Evolutionary conservation across 2,797 vertebrate species (phyloP).

Genomic region (Ctenopoma multispine): DNA sequence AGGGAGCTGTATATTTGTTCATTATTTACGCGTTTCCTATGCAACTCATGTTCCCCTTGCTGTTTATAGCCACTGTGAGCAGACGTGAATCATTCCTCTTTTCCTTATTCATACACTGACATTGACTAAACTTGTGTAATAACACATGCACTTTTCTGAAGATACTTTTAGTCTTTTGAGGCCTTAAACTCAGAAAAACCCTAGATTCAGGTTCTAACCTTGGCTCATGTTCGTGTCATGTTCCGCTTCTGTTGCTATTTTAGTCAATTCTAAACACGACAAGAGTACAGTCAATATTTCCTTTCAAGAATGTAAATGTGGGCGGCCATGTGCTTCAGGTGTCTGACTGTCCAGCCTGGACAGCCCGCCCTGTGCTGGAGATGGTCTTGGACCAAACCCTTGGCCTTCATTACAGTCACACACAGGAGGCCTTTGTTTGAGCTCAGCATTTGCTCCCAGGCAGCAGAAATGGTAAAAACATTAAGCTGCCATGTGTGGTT

Average conservation of each 20-base stretch:
- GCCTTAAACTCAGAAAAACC: not conserved
- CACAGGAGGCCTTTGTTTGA: conserved; percentile 66
- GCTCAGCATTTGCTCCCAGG: conserved; percentile 9
- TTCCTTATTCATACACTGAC: not conserved
- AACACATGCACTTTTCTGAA: not conserved
- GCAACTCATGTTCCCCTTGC: conserved; percentile 5
- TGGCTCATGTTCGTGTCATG: not conserved
- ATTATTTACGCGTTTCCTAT: conserved; percentile 37
- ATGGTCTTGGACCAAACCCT: conserved; percentile 11
- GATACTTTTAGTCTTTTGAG: not conserved
- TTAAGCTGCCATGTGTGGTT: conserved; percentile 31
- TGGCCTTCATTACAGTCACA: conserved; percentile 15
- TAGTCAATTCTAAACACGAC: not conserved
- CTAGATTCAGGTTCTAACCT: not conserved
- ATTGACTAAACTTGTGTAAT: not conserved
- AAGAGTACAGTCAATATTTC: conserved; percentile 11
- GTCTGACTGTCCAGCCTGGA: conserved; percentile 21
- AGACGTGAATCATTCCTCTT: conserved; percentile 16
- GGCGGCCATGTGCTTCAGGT: conserved; percentile 31
- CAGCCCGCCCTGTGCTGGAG: conserved; percentile 33
- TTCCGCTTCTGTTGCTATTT: conserved; percentile 4
- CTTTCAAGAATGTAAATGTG: conserved; percentile 11
- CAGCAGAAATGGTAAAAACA: not conserved
- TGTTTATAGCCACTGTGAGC: conserved; percentile 15
- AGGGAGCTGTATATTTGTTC: conserved; percentile 21